A percentile compares a stretch with the other conserved stretches of the same genome.
Conservation (phyloP, 2,113 vertebrate genomes). For the Crotalus helleri region DNA sequence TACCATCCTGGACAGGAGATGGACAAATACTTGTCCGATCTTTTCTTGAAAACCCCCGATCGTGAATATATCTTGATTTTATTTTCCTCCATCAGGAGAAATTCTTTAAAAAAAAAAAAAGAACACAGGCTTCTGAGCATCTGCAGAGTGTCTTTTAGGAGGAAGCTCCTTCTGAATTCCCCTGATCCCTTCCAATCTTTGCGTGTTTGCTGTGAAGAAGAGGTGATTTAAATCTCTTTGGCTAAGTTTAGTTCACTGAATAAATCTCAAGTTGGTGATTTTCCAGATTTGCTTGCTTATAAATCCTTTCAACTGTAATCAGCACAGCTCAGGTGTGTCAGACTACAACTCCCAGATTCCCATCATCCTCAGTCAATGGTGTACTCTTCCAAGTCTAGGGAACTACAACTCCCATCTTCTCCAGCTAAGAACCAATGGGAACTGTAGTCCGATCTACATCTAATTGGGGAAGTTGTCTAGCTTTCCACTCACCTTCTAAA, state of each 20-base stretch:
- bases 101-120: background rate
- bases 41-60: background rate
- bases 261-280: background rate
- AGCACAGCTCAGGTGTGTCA: background rate
- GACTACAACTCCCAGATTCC: background rate
- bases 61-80: background rate
- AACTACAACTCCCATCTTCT: background rate
- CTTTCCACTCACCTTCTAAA: background rate
- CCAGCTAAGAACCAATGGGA: background rate
- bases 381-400: background rate
- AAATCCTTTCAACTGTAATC: background rate
- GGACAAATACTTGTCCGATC: background rate
- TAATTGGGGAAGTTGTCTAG: background rate
- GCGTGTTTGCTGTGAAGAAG: no score
- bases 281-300: background rate
- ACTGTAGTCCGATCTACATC: background rate
- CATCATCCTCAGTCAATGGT: background rate
- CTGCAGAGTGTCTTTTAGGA: background rate
- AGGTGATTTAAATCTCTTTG: background rate
- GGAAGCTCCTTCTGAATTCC: no score
- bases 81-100: background rate
- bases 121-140: background rate
- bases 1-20: background rate
- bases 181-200: background rate
- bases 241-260: background rate